Base-by-base conservation (phyloP, 64 coral and sea anemone genomes). In the Montipora efflorescens region DNA sequence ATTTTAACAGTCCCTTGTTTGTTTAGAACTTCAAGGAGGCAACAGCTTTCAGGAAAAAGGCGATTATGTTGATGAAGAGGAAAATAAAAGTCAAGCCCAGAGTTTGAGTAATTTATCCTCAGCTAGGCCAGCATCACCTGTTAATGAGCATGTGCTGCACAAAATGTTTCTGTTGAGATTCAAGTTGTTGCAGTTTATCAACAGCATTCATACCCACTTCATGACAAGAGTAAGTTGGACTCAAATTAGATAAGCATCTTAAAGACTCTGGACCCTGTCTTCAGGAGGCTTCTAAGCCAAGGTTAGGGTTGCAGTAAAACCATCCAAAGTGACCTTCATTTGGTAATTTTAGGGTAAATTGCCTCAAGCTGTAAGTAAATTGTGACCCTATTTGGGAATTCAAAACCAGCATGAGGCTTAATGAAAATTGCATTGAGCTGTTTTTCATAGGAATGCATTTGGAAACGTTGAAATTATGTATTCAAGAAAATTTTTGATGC, bases 151-250 rank as follows among this genome's bases (percentile, higher is more conserved):
- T 0, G 64, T 91, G 14, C 43, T 96, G n/a, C 98, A 99, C 71
- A 94, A 92, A 74, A 97, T 95, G 93, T 89, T 87, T 88, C 52
- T 99, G n/a, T 92, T 99, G 36, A 90, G 98, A 21, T 99, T 99
- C 86, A 91, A 93, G 67, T 78, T 99, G 23, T 82, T 99, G 79
- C 98, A 99, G 59, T 99, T 99, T 99, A 93, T 99, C 19, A 99
- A 99, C 66, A 92, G 92, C 47, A 80, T 99, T 18, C 98, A 99
- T 48, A 91, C 89, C 6, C 94, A 99, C 51, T 85, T 99, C 20
- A 99, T 99, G 98, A 99, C 98, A 36, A 88, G 98, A 87, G 98
- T 99, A 74, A 94, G 97, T 79, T 13, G 18, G 15, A 49, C 8
- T 36, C 23, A 8, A 13, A 10, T 8, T 46, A 46, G 9, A 74